Conservation (phyloP, 2,797 vertebrate species). For the Hemitrygon akajei region DNA sequence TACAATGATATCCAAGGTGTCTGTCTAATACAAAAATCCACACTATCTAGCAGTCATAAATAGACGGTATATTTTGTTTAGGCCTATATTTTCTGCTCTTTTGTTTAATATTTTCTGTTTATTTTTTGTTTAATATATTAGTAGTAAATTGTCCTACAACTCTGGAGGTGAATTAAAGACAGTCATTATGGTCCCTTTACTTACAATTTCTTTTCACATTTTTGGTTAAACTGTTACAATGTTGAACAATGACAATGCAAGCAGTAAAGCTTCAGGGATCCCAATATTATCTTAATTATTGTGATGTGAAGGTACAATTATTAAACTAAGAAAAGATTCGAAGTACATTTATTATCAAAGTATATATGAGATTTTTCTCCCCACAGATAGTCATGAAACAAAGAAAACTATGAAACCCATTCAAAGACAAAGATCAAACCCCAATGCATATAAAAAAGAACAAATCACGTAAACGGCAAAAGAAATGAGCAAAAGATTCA, state of each 20-base stretch:
- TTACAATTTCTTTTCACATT: not conserved
- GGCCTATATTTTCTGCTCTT: not conserved
- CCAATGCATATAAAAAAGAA: too few species aligned
- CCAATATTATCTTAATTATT: not conserved
- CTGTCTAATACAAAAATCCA: not conserved
- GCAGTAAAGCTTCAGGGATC: not conserved
- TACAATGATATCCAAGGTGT: not conserved
- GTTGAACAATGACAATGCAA: not conserved
- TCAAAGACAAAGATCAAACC: too few species aligned
- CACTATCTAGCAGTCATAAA: not conserved
- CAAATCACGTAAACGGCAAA: too few species aligned
- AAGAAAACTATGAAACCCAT: too few species aligned
- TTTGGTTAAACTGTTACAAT: not conserved
- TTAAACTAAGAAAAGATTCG: not conserved
- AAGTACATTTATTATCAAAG: too few species aligned
- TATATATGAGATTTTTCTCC: too few species aligned
- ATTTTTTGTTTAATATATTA: not conserved
- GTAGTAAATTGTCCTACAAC: not conserved
- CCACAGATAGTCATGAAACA: too few species aligned
- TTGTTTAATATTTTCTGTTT: not conserved
- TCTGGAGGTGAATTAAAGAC: not conserved
- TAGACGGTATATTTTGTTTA: not conserved
- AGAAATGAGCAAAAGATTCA: too few species aligned
- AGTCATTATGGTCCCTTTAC: not conserved
- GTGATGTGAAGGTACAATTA: not conserved